Evolutionary conservation across 92 coral and sea anemone species (phyloP).

Genomic region (Zoanthus sociatus): DNA sequence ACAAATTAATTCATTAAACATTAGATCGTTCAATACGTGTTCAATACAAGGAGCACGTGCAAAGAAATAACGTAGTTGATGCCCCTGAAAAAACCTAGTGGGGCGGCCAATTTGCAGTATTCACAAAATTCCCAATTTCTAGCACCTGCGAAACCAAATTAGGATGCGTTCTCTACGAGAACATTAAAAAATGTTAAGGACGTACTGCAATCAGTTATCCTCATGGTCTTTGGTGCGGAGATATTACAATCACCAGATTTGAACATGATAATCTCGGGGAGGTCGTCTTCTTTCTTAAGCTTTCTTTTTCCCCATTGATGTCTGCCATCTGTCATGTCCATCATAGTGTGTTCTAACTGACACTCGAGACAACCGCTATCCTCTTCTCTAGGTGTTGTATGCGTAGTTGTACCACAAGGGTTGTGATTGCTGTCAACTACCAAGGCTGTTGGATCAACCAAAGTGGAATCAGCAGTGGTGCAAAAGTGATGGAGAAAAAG

Average conservation of each 20-base stretch:
- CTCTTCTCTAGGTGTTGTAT: neutral
- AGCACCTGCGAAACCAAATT: too few species aligned
- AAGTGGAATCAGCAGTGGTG: neutral
- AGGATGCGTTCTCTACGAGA: too few species aligned
- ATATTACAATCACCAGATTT: conserved; percentile 3
- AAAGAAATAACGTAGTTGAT: too few species aligned
- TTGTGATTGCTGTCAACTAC: conserved; percentile 37
- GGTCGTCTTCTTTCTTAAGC: neutral
- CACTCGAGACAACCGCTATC: conserved; percentile 24
- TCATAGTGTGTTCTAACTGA: neutral
- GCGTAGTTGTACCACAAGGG: neutral
- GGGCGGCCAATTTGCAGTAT: too few species aligned
- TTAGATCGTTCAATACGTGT: too few species aligned
- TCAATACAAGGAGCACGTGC: too few species aligned
- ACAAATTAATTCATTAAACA: too few species aligned
- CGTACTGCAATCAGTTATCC: conserved; percentile 62
- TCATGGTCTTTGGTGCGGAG: conserved; percentile 22
- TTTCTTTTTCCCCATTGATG: neutral
- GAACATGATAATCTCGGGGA: neutral
- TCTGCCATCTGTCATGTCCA: conserved; percentile 6
- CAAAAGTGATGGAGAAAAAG: too few species aligned
- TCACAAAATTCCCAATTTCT: too few species aligned
- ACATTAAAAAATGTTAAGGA: neutral
- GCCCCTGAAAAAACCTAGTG: too few species aligned
- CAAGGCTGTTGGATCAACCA: neutral